A percentile compares a stretch with the other conserved stretches of the same genome.
Evolutionary conservation across 2,113 vertebrate genomes (phyloP).

Genomic region (Xyrauchen texanus): DNA sequence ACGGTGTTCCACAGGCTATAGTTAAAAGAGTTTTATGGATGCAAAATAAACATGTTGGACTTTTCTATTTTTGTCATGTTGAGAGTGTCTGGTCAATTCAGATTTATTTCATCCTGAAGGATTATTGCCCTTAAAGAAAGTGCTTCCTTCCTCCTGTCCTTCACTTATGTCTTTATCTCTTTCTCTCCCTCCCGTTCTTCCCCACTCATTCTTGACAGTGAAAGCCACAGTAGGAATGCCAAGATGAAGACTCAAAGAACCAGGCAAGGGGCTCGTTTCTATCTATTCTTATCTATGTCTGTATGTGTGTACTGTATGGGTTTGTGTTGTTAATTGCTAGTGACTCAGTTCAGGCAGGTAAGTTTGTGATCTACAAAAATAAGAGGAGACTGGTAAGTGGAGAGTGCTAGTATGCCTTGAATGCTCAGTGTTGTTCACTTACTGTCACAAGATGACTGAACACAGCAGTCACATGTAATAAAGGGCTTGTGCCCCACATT

Average conservation of each 20-base stretch:
- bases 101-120: slow-evolving; percentile 27
- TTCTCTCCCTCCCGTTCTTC: neutral
- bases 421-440: neutral
- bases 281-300: too few relatives aligned
- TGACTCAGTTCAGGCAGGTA: neutral
- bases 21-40: too few relatives aligned
- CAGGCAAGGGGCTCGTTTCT: slow-evolving; percentile 4
- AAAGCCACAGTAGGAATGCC: slow-evolving; percentile 7
- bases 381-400: neutral
- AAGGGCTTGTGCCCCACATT: neutral
- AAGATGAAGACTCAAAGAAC: neutral
- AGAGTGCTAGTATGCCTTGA: neutral
- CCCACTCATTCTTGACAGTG: too few relatives aligned
- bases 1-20: too few relatives aligned
- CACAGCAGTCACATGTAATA: slow-evolving; percentile 4
- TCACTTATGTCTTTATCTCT: slow-evolving; percentile 6
- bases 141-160: neutral
- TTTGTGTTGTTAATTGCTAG: neutral
- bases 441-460: neutral
- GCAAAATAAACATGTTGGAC: too few relatives aligned
- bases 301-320: neutral
- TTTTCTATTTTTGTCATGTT: too few relatives aligned
- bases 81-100: too few relatives aligned
- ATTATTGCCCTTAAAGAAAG: neutral
- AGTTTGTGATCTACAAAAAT: neutral